Base-by-base conservation (phyloP, 2,797 vertebrate genomes). In the Amazonetta brasiliensis region DNA sequence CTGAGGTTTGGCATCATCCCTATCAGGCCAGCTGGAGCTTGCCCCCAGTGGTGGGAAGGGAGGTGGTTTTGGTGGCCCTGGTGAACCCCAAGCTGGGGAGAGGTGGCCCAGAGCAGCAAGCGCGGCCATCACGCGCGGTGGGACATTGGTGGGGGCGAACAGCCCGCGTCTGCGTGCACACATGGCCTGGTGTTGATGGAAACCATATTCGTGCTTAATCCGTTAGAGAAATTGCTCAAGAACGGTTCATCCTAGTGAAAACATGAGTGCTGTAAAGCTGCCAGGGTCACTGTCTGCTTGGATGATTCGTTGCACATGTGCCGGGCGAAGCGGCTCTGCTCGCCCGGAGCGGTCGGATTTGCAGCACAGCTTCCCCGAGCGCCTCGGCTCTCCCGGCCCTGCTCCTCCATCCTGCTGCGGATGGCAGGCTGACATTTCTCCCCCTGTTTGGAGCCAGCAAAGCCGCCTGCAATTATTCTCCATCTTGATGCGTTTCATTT, bases 401-500 rank as follows among this genome's bases (percentile, higher is more conserved):
- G 37, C 67, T 50, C 31, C 48, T 52, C 2, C 0, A 0, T 85
- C 68, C 72, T 91, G 76, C 48, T 1, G 6, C 23, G 39, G 66
- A n/a, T 63, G 72, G 74, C 71, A 68, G 20, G 84, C 80, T 48
- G 28, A 39, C 44, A 19, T 2, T 67, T 72, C 62, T 25, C 19
- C 52, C 33, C 3, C 12, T 78, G 6, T 21, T 5, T 2, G 3
- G 37, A 20, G 48, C 44, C 3, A 0, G 33, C 43, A 78, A 46
- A 68, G 44, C 79, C 0, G 0, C 31, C 0, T 0, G 35, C 39
- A 25, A 30, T 67, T 64, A 14, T 25, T 41, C 26, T 68, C 48
- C 1, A 2, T 35, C 37, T 54, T 21, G 54, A 73, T 12, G 12
- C 2, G 0, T 26, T 43, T 18, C 0, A 3, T 43, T 89, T 68